Evolutionary conservation across 2,888 invertebrate genomes (phyloP).

Genomic region (Oasisia sp.): DNA sequence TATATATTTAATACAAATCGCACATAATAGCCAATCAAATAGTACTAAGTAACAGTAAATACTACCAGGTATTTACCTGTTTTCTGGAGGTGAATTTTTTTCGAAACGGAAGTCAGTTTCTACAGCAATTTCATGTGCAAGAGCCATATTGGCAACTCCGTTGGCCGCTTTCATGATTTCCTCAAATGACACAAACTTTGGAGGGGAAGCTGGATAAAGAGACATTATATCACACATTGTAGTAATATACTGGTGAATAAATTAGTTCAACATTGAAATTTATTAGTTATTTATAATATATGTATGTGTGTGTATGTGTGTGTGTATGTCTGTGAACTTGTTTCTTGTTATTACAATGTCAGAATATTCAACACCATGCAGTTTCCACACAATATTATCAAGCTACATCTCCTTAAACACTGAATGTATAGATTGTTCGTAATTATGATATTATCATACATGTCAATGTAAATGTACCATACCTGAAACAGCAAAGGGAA

Average conservation of each 20-base stretch:
- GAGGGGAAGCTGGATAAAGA: slow-evolving; percentile 73
- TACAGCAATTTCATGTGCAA: slow-evolving; percentile 96
- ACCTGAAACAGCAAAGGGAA: slow-evolving; percentile 13
- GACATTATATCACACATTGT: slow-evolving; percentile 27
- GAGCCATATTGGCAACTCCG: slow-evolving; percentile 90
- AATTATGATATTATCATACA: neutral
- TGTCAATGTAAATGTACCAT: neutral
- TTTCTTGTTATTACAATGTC: too few species aligned
- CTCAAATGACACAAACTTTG: slow-evolving; percentile 84
- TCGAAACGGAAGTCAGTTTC: slow-evolving; percentile 90
- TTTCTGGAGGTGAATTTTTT: slow-evolving; percentile 81
- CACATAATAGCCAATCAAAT: slow-evolving; percentile 12
- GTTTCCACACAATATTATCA: too few species aligned
- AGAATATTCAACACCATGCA: too few species aligned
- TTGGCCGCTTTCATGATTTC: slow-evolving; percentile 89
- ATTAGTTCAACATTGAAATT: neutral
- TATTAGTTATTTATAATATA: slow-evolving; percentile 20
- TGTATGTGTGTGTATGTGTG: neutral
- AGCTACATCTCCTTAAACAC: too few species aligned
- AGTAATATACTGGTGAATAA: neutral
- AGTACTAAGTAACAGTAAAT: neutral
- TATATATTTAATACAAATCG: neutral
- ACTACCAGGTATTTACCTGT: slow-evolving; percentile 69
- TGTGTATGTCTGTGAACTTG: neutral
- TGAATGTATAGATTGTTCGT: too few species aligned